Conservation (phyloP, 2,113 vertebrate species). For the Sporophila hypoxantha region DNA sequence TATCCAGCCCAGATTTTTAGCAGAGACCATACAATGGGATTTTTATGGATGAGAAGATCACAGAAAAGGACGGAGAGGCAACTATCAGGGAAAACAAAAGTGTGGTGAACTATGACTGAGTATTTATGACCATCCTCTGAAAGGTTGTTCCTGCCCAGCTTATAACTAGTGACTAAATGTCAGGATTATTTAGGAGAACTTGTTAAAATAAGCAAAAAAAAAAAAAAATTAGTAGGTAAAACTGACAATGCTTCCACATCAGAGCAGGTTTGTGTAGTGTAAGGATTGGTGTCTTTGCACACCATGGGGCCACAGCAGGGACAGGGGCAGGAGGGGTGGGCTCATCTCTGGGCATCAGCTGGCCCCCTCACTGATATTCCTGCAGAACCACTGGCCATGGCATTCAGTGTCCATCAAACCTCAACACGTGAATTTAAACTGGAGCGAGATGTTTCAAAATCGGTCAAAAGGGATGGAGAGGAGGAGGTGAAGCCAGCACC, state of each 20-base stretch:
- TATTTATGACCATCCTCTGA: not conserved
- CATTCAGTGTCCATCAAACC: not conserved
- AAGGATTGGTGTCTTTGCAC: not conserved
- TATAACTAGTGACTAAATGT: not conserved
- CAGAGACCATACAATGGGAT: not conserved
- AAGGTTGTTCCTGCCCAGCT: not conserved
- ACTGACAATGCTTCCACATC: not conserved
- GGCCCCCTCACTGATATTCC: not conserved
- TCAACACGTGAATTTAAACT: not conserved
- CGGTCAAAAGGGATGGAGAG: not conserved
- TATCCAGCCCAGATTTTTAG: not conserved
- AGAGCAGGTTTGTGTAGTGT: not conserved
- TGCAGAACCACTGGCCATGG: not conserved
- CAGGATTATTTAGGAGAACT: not conserved
- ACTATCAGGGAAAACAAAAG: not conserved
- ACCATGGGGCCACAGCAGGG: not conserved
- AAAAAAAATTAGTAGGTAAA: not conserved
- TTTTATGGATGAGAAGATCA: not conserved
- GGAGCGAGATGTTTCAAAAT: not conserved
- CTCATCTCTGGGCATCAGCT: not conserved
- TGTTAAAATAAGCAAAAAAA: not conserved
- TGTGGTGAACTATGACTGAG: not conserved
- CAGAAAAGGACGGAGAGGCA: not conserved
- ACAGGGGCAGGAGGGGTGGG: fast-evolving
- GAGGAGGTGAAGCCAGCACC: not conserved